These are phyloP conservation scores for Hyaena hyaena DNA, from an alignment of 2,113 vertebrate genomes.

Conservation along the genomic window DNA sequence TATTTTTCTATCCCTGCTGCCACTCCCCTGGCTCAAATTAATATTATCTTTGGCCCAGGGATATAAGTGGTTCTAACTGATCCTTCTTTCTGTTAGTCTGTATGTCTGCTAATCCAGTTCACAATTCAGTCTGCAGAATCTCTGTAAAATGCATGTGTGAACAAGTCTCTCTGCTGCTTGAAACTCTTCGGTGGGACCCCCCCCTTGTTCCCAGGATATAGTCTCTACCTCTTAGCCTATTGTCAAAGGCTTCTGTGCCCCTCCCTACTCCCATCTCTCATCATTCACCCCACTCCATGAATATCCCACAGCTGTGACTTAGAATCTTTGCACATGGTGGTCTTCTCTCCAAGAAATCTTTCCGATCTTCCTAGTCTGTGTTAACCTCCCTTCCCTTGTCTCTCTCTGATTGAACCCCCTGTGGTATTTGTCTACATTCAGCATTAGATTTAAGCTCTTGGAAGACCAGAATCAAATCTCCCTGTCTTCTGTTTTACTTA, in stretches of 20 bases:
- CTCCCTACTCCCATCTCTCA: background rate
- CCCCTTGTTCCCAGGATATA: background rate
- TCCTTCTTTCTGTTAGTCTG: background rate
- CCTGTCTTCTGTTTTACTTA: background rate
- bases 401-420: background rate
- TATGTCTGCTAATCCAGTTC: background rate
- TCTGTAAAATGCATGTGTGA: background rate
- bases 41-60: background rate
- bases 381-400: background rate
- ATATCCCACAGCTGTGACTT: background rate
- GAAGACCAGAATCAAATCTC: background rate
- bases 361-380: background rate
- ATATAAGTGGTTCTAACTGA: background rate
- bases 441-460: background rate
- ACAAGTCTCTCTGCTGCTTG: background rate
- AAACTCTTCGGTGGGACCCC: background rate
- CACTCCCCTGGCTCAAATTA: background rate
- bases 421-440: background rate
- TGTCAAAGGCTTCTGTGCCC: background rate
- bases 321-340: accelerated
- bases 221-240: background rate
- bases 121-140: background rate
- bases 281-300: too few species aligned
- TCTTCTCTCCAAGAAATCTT: background rate
- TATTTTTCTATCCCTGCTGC: background rate